Evolutionary conservation across 1,140 invertebrate species (phyloP).

Genomic region (Drosophila tristis): DNA sequence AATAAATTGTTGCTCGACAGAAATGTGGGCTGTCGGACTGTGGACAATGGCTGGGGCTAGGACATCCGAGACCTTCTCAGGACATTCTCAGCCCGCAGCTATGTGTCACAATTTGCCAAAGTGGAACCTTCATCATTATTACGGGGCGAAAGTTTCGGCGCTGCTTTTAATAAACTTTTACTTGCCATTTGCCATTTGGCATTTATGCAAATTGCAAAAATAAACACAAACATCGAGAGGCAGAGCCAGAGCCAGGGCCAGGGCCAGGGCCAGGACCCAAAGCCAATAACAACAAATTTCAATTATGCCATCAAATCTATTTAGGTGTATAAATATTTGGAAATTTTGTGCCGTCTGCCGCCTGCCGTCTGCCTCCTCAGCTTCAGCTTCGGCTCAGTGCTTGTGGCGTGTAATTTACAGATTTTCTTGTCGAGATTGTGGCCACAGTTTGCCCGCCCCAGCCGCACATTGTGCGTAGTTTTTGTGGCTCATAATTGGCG

Average conservation of each 20-base stretch:
- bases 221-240: conserved; percentile 41
- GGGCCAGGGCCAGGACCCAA: neutral
- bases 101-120: conserved; percentile 66
- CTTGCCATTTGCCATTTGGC: conserved; percentile 57
- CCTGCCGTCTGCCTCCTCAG: too few relatives aligned
- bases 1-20: conserved; percentile 53
- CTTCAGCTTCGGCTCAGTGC: neutral
- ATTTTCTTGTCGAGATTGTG: conserved; percentile 80
- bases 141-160: conserved; percentile 49
- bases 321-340: conserved; percentile 82
- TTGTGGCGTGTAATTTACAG: conserved; percentile 76
- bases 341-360: conserved; percentile 51
- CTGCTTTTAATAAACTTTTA: conserved; percentile 77
- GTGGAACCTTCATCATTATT: conserved; percentile 62
- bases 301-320: conserved; percentile 83
- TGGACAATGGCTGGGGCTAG: conserved; percentile 28
- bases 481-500: conserved; percentile 65
- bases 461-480: conserved; percentile 39
- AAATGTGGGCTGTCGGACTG: conserved; percentile 42
- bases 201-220: conserved; percentile 72
- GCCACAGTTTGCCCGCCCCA: conserved; percentile 48
- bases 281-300: conserved; percentile 74
- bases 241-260: conserved; percentile 2
- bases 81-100: conserved; percentile 44
- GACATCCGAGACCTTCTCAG: conserved; percentile 7